Conservation (phyloP, 1,140 invertebrate species). For the Drosophila subpulchrella region DNA sequence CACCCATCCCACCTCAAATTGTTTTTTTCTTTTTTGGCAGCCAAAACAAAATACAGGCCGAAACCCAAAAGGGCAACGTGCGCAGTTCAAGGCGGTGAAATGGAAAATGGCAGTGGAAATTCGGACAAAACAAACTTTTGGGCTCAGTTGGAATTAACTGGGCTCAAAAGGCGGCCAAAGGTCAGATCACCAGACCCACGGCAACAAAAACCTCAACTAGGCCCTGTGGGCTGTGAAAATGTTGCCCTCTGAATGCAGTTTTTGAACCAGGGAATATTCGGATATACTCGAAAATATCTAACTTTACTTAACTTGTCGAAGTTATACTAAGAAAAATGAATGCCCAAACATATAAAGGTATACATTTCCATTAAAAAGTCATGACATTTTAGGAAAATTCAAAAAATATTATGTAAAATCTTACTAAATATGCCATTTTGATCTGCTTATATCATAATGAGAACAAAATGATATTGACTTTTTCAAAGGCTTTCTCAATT, state of each 20-base stretch:
- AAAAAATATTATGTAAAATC: no score
- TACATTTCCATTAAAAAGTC: no score
- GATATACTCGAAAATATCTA: conserved; percentile 1
- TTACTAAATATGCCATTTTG: not conserved
- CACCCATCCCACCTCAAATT: not conserved
- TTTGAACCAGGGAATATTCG: not conserved
- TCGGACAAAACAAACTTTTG: conserved; percentile 17
- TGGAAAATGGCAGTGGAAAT: conserved; percentile 20
- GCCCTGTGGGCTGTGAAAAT: conserved; percentile 6
- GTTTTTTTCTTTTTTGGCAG: not conserved
- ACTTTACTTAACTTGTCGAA: not conserved
- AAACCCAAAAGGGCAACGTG: conserved; percentile 39
- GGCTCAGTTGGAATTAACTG: conserved; percentile 2
- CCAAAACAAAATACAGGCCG: not conserved
- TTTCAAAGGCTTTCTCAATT: no score
- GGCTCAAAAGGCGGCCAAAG: conserved; percentile 37
- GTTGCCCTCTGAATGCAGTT: conserved; percentile 4
- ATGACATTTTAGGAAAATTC: no score
- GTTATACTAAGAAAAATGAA: no score
- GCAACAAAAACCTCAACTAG: not conserved
- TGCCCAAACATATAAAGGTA: no score
- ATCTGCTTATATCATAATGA: not conserved
- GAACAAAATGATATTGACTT: not conserved
- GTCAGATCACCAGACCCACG: conserved; percentile 27
- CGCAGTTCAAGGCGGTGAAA: conserved; percentile 45